Base-by-base conservation (phyloP, 2,888 invertebrate genomes). In the Dione vanillae region DNA sequence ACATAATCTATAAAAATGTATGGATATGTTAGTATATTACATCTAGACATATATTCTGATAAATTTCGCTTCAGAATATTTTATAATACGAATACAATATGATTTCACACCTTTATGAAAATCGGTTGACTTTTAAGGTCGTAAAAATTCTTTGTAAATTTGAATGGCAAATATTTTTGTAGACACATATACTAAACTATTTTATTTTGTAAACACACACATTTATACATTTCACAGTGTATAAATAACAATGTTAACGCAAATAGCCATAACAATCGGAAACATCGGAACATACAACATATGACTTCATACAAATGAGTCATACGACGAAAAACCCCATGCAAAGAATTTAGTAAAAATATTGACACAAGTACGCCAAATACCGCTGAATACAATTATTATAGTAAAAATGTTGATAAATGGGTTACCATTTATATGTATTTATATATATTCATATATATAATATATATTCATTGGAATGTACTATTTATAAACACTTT, bases 301-400 rank as follows among this genome's bases (percentile, higher is more conserved):
- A 56, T 72, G 72, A 72, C 69, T 67, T 69, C 72, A 72, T 65
- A 65, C 54, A 16, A 45, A 61, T 72, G 72, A 72, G 41, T 72
- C 72, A 72, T 27, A 47, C 40, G 20, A 40, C 67, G 69, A 72
- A 67, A 72, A 65, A 72, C 37, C 66, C 66, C 72, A 69, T 69
- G 37, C 62, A 20, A 47, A 67, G 66, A 69, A 64, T 67, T 62
- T 66, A 37, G 56, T 67, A 66, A 69, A 61, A 67, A 72, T 66
- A 71, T 72, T 72, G 65, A 56, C 47, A 47, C n/a, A 41, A 41
- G n/a, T 61, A 59, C 59, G 47, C 9, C 35, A 16, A 27, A 65
- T 65, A 64, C 49, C 37, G 11, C 40, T 62, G 47, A 45, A 45
- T 45, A 47, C 11, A 41, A 43, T 64, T 51, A 6, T 64, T 11